Evolutionary conservation across 2,888 invertebrate genomes (phyloP), one percentile per base, ranked within the genome.

Genomic region (Dusona sp.): DNA sequence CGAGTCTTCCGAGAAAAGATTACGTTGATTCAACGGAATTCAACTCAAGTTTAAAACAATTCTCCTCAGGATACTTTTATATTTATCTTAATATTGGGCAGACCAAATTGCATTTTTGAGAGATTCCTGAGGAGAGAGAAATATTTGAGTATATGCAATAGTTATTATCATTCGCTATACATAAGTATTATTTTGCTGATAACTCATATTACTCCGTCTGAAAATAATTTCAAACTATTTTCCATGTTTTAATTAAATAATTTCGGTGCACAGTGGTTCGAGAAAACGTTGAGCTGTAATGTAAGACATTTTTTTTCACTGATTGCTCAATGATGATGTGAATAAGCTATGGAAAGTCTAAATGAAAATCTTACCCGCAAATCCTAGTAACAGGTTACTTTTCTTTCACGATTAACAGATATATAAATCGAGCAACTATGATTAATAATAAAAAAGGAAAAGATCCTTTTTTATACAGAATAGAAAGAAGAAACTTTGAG

Each of bases 21-120:
- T 48, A 48, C 11, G 64, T 67, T 72, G 77, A 42, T 73, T 78
- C 78, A 61, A 78, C 78, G 64, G 75, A 74, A 79, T 79, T 82
- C 51, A 79, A 73, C 70, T 75, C 61, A 65, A 70, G 22, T 48
- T 36, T 38, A 42, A 51, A 84, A 61, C 51, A 77, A 80, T n/a
- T 48, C 33, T 22, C n/a, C 57, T 73, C 16, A 61, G 22, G 36
- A 22, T 61, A 72, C 64, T 22, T 33, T 48, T 65, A 3, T 80
- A 45, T 64, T 68, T 45, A 29, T 54, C 0, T 19, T 38, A 19
- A 33, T 38, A 64, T 64, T 77, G 33, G 33, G 45, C 54, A 45
- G 67, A 51, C 13, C 8, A 54, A 54, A 67, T 19, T 38, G 54
- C 25, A n/a, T 33, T 61, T 33, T 57, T 61, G 8, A 25, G 9